phyloP scores from a whole-genome alignment of 2,888 invertebrate genomes.

The Drosophila yooni region DNA sequence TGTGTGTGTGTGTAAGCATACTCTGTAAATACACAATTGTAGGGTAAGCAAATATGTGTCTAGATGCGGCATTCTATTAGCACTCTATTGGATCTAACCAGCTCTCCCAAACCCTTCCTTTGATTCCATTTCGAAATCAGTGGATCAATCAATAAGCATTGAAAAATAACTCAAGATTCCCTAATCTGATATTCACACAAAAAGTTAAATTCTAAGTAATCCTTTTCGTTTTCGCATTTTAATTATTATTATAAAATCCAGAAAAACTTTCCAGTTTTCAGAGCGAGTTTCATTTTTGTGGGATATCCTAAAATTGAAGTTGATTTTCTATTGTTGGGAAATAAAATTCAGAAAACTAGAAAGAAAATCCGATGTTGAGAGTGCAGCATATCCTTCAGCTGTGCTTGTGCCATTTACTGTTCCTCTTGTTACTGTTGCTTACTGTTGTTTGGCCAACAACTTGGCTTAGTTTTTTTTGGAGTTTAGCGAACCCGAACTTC shows the following conservation, averaged over 20 bases:
- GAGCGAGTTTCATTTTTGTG: not conserved
- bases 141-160: not conserved
- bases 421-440: slow-evolving; percentile 12
- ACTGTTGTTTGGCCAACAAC: slow-evolving; percentile 32
- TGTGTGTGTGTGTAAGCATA: not conserved
- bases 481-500: slow-evolving; percentile 68
- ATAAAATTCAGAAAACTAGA: no score
- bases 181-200: no score
- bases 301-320: not conserved
- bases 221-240: not conserved
- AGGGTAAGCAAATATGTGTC: not conserved
- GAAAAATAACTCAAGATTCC: not conserved
- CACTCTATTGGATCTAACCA: not conserved
- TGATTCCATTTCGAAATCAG: not conserved
- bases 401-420: not conserved
- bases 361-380: no score
- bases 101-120: not conserved
- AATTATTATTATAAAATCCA: not conserved
- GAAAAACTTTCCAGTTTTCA: not conserved
- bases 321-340: no score
- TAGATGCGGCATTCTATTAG: not conserved
- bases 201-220: no score
- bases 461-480: slow-evolving; percentile 51
- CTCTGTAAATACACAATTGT: not conserved
- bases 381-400: not conserved